Percentiles rank a stretch among this genome's conserved stretches.
Conservation (phyloP, 2,113 vertebrate species). For the Beaufortia kweichowensis region DNA sequence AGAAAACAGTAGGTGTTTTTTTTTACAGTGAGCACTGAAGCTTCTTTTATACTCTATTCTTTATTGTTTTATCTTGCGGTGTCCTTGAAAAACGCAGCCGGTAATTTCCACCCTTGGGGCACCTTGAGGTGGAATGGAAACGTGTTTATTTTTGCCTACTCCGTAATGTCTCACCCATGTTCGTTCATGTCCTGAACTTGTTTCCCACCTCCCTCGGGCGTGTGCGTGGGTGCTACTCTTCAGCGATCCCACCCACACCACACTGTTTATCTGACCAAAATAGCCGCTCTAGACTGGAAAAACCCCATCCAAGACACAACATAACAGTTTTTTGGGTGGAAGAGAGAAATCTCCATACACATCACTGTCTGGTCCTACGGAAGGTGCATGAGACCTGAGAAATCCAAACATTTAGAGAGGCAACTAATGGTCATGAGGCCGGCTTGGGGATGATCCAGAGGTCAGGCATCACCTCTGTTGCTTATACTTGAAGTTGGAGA, state of each 20-base stretch:
- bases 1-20: too few relatives aligned
- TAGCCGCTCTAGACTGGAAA: constrained; percentile 75
- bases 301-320: constrained; percentile 63
- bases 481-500: too few relatives aligned
- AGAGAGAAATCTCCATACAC: constrained; percentile 64
- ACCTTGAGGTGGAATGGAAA: constrained; percentile 45
- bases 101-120: constrained; percentile 45
- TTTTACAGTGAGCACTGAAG: background rate
- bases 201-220: constrained; percentile 62
- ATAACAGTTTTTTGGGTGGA: constrained; percentile 59
- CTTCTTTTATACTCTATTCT: constrained; percentile 29
- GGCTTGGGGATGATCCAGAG: background rate
- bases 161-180: constrained; percentile 50
- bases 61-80: constrained; percentile 45
- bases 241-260: constrained; percentile 66
- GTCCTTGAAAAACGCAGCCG: constrained; percentile 45
- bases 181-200: constrained; percentile 69
- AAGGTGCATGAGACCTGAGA: background rate
- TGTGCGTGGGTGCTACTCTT: constrained; percentile 43
- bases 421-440: background rate
- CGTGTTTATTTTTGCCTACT: constrained; percentile 54
- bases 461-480: too few relatives aligned
- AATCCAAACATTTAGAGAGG: background rate
- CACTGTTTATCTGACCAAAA: constrained; percentile 77
- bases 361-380: constrained; percentile 22